Evolutionary conservation across 2,797 vertebrate genomes (phyloP).

Genomic region (Carapus acus): DNA sequence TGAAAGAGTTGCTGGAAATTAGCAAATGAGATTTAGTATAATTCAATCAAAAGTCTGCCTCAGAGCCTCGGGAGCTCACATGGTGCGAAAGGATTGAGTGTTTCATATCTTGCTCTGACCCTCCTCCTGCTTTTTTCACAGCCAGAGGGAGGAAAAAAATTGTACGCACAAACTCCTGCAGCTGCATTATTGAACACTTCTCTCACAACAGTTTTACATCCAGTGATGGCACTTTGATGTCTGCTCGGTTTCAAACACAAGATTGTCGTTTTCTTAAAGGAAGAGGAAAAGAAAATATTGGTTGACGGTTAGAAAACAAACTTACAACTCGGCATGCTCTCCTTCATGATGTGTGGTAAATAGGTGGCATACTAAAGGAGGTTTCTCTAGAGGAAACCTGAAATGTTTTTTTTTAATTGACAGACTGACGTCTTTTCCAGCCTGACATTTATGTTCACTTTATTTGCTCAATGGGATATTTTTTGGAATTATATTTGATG

Average conservation of each 20-base stretch:
- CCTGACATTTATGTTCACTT: neutral
- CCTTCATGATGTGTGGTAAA: too few relatives aligned
- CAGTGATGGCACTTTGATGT: neutral
- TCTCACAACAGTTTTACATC: conserved; percentile 1
- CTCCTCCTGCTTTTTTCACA: neutral
- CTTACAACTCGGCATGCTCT: too few relatives aligned
- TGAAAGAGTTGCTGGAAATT: conserved; percentile 24
- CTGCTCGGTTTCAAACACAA: conserved; percentile 1
- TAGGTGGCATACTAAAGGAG: neutral
- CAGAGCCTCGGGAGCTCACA: conserved; percentile 23
- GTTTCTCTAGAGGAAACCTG: too few relatives aligned
- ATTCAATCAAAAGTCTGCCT: conserved; percentile 27
- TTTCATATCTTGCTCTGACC: neutral
- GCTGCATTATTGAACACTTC: neutral
- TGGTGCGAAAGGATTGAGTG: conserved; percentile 19
- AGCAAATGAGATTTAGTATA: conserved; percentile 35
- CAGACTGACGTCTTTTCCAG: neutral
- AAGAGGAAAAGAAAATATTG: too few relatives aligned
- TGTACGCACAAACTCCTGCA: neutral
- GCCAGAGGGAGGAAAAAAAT: conserved; percentile 7
- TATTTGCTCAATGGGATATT: neutral
- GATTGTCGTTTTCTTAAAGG: too few relatives aligned
- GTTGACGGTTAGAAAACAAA: too few relatives aligned
- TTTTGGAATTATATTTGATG: neutral
- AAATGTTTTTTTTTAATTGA: too few relatives aligned